Evolutionary conservation across 2,113 vertebrate genomes (phyloP), one percentile per base, ranked within the genome.

Genomic region (Etheostoma cragini): DNA sequence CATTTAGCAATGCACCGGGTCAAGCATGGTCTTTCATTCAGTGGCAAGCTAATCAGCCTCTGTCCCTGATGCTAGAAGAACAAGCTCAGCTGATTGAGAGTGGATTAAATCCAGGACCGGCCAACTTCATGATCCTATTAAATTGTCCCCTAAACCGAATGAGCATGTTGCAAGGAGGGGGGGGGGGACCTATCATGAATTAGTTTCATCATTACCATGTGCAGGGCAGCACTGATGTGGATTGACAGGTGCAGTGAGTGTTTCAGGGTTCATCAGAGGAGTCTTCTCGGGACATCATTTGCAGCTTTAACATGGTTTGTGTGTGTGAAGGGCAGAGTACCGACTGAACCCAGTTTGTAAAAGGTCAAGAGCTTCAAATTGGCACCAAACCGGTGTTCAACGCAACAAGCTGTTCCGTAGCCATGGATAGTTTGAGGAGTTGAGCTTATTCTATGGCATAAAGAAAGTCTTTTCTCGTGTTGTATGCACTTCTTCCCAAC

Each of bases 11-110:
- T 13, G 14, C 42, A 12, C 76, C 21, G 30, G 0, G 2, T 80
- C 57, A 53, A 71, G 88, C 17, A 0, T 21, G 70, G 17, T 17
- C 79, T 72, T 89, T 91, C 71, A 66, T 83, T 66, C 26, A 13
- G 58, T 0, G 78, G 80, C 82, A 86, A 78, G 87, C 65, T 86
- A 87, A 89, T 89, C 75, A 42, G 80, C 80, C 71, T 76, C 47
- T 4, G 58, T 26, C 26, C 57, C 63, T 19, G 83, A 2, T 13
- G 67, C 81, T 42, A 56, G 16, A 72, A 73, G 57, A 81, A 72
- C 72, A 19, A 42, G 58, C 83, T 83, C 76, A 47, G 4, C 81
- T 81, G 89, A 76, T 60, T 54, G 53, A 64, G 35, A 15, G 54
- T 22, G 63, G 81, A 86, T 90, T 86, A 82, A 66, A n/a, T 14